phyloP scores from a whole-genome alignment of 2,113 vertebrate genomes.

The Turdus rufiventris region DNA sequence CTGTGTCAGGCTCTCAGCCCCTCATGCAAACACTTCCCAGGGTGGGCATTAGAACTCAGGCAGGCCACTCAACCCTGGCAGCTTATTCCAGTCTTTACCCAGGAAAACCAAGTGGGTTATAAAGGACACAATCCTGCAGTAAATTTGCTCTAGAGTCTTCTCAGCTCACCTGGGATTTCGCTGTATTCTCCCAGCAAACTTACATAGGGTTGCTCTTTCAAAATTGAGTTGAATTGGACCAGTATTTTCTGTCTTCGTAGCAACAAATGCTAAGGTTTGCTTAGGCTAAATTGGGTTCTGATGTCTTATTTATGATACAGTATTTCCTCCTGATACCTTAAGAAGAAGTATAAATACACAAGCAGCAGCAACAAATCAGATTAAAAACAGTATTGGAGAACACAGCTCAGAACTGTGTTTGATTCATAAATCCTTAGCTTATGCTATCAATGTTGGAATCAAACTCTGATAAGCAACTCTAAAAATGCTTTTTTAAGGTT shows the following conservation, averaged over 20 bases:
- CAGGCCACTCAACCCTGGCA: neutral
- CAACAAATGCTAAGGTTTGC: neutral
- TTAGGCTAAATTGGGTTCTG: neutral
- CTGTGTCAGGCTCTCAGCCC: neutral
- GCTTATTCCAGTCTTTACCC: neutral
- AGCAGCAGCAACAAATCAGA: neutral
- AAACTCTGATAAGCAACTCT: neutral
- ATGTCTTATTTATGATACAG: neutral
- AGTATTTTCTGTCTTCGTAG: neutral
- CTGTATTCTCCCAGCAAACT: neutral
- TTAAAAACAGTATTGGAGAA: neutral
- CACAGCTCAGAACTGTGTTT: neutral
- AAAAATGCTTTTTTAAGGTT: neutral
- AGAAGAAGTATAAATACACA: neutral
- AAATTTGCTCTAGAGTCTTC: neutral
- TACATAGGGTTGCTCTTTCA: neutral
- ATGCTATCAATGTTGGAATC: neutral
- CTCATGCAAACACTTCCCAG: accelerated
- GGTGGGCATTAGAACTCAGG: neutral
- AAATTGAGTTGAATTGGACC: neutral
- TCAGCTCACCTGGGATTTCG: neutral
- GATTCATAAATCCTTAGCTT: neutral
- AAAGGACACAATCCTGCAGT: neutral
- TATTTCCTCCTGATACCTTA: neutral
- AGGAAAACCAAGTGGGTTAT: neutral